Base-by-base conservation (phyloP, 1,140 invertebrate species). In the Pinna nobilis region DNA sequence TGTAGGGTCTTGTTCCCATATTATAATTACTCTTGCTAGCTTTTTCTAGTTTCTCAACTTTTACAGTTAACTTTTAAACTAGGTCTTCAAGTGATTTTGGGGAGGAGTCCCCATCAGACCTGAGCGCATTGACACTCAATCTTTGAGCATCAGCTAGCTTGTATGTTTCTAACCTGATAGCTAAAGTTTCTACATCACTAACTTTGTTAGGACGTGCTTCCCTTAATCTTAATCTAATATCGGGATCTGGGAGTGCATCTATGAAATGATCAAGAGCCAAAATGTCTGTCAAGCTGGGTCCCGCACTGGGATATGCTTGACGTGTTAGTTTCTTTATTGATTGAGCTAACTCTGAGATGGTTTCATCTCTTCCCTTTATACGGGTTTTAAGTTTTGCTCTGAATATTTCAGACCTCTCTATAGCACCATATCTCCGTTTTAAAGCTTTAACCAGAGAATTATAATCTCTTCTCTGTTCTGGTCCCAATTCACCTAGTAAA, bases 231-330 rank as follows among this genome's bases (percentile, higher is more conserved):
- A 65, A 35, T 49, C 30, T 13, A 25, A 65, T 65, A 15, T 65
- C 44, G 23, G 44, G 30, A 30, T 65, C 63, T 28, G 44, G 39
- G 7, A 65, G 30, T 1, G 63, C 37, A 49, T 65, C 63, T 28
- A 65, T 65, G 44, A 50, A 65, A 50, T 65, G 41, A 25, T 50
- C 63, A n/a, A 65, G 23, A 28, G 63, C 41, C 23, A 65, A 30
- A 9, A 32, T 65, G 13, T 37, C 37, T 6, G 44, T 50, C 2
- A 65, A 18, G 33, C 20, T 30, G 25, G 25, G 41, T 18, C 50
- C 63, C 18, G 63, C 44, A 20, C 28, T 65, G 4, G 63, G 63
- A 35, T 65, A 65, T 30, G 63, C 63, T n/a, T 49, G 63, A 50
- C 63, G 11, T 3, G 44, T 65, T 30, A 65, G 23, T 32, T 65